Percentiles rank a stretch among this genome's conserved stretches.
Evolutionary conservation across 2,888 invertebrate species (phyloP).

Genomic region (Lasioglossum lativentre): DNA sequence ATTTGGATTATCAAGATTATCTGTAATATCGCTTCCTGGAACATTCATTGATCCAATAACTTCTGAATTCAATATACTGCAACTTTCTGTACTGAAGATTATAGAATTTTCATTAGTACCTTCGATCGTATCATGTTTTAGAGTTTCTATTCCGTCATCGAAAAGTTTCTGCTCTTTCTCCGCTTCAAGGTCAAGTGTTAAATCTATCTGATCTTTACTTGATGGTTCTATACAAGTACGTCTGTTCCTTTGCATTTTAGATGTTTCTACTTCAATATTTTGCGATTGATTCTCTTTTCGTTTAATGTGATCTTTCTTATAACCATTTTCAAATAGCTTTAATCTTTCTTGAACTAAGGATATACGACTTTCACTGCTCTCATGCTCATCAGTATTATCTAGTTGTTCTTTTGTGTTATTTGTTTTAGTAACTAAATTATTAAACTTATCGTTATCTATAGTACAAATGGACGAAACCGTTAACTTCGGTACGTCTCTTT

Average conservation of each 20-base stretch:
- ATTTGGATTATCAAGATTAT: not conserved
- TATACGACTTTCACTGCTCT: slow-evolving; percentile 46
- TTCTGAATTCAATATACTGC: not conserved
- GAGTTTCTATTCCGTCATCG: not conserved
- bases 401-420: slow-evolving; percentile 79
- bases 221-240: not conserved
- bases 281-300: not conserved
- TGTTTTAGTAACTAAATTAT: slow-evolving; percentile 49
- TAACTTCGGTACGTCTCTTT: slow-evolving; percentile 62
- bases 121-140: not conserved
- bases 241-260: not conserved
- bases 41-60: not conserved
- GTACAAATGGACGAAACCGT: slow-evolving; percentile 73
- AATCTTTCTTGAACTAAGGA: slow-evolving; percentile 79
- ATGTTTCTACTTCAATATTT: not conserved
- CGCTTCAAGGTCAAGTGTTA: not conserved
- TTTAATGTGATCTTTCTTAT: slow-evolving; percentile 17
- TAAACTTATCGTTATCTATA: slow-evolving; percentile 64
- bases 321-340: slow-evolving; percentile 74
- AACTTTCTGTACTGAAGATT: not conserved
- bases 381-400: slow-evolving; percentile 55
- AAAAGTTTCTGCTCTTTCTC: not conserved
- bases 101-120: not conserved
- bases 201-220: not conserved
- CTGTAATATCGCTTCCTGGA: not conserved